Base-by-base conservation (phyloP, 2,113 vertebrate genomes). In the Nycticorax nycticorax region DNA sequence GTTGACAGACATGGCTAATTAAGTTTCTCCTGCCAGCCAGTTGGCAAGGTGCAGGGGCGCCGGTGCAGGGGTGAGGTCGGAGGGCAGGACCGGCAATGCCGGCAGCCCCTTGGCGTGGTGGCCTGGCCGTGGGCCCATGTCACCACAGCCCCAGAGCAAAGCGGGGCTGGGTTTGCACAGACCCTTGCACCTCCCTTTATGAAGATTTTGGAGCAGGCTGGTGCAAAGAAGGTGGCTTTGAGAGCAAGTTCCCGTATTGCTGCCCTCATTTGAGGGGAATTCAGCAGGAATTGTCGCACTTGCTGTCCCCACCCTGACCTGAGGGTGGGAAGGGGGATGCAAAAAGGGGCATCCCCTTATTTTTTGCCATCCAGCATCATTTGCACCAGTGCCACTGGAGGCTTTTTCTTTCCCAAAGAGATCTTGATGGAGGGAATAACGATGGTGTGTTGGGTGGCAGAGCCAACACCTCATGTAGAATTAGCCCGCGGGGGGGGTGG, bases 1-100 rank as follows among this genome's bases (percentile, higher is more conserved):
- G 76, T 91, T 97, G 96, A 95, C 4, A 50, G 85, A 94, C 74
- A 3, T 68, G 82, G 77, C 59, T 97, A 97, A 97, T 96, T 94
- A 96, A 95, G 85, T 95, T 96, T 86, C 77, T 94, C 22, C 57
- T 2, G 45, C 88, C 90, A 92, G 67, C 93, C 60, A 50, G 33
- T 95, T 97, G 96, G 91, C 87, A 91, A 80, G 82, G 77, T 75
- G n/a, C n/a, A 78, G 78, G 83, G 75, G 69, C 85, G 52, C 53
- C 1, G 16, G 68, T 3, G 3, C 14, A 10, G 62, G 43, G 88
- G 37, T 19, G 9, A 94, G 80, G 84, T 88, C 19, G 4, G 89
- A 91, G 86, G 57, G 71, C 66, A 90, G 73, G 91, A 86, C 84
- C 2, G 14, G 59, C 55, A 17, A 1, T 43, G 56, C 77, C 8